Conservation (phyloP, 2,888 invertebrate species). For the Tenthredo scrophulariae region DNA sequence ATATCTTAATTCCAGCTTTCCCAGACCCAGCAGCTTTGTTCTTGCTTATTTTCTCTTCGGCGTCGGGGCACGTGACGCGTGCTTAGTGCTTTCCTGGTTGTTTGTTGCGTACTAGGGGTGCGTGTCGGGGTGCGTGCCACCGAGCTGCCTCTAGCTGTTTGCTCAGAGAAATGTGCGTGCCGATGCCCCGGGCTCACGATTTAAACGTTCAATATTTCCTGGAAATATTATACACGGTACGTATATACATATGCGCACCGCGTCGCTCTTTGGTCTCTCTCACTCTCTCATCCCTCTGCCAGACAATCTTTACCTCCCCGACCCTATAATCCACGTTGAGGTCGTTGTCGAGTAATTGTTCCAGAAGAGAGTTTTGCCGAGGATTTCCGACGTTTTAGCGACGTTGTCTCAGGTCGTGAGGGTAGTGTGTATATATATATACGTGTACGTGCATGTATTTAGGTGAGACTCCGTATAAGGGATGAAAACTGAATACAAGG, state of each 20-base stretch:
- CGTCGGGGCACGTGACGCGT: conserved; percentile 7
- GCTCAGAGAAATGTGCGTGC: conserved; percentile 61
- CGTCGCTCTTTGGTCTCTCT: neutral
- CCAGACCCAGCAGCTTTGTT: neutral
- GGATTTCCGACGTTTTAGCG: conserved; percentile 37
- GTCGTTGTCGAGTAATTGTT: conserved; percentile 38
- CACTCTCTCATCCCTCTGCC: neutral
- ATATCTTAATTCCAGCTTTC: conserved; percentile 32
- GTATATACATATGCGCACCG: neutral
- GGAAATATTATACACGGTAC: conserved; percentile 60
- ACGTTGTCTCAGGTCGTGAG: conserved; percentile 3
- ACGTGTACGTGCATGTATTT: neutral
- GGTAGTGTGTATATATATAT: too few species aligned
- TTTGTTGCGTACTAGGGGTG: conserved; percentile 70
- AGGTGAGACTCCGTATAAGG: neutral
- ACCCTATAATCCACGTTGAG: neutral
- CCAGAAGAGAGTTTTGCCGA: neutral
- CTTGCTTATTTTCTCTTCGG: neutral
- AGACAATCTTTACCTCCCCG: neutral
- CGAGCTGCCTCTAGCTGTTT: conserved; percentile 66
- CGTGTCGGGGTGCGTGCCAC: conserved; percentile 70
- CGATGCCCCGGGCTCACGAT: conserved; percentile 61
- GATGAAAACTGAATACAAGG: conserved; percentile 6
- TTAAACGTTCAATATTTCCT: conserved; percentile 65
- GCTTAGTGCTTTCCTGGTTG: conserved; percentile 67